Evolutionary conservation across 2,888 invertebrate genomes (phyloP).

Genomic region (Mimachlamys varia): DNA sequence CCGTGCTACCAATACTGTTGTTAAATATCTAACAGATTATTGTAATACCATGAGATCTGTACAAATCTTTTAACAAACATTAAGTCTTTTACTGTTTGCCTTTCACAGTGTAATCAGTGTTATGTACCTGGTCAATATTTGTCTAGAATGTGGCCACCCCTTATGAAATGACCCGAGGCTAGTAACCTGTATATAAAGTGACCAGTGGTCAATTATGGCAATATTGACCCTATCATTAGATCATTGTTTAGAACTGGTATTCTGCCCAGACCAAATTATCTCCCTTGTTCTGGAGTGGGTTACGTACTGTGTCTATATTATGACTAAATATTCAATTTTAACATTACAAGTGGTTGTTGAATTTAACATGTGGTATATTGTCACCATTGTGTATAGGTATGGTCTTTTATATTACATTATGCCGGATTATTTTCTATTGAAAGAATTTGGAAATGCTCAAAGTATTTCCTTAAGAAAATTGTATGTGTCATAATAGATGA

Average conservation of each 20-base stretch:
- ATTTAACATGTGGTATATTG: no score
- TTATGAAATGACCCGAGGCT: background rate
- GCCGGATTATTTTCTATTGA: no score
- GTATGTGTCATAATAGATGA: no score
- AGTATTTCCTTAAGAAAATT: no score
- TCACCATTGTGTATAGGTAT: no score
- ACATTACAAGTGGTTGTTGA: no score
- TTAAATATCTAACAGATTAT: background rate
- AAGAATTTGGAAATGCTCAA: no score
- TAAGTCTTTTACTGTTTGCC: background rate
- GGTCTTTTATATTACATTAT: no score
- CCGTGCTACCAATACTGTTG: background rate
- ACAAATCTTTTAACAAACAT: background rate
- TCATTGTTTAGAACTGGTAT: background rate
- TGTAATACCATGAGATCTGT: background rate
- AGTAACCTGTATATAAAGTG: background rate
- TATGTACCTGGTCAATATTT: constrained; percentile 23
- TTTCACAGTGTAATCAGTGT: background rate
- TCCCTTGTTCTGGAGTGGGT: background rate
- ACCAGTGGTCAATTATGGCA: background rate
- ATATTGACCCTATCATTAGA: background rate
- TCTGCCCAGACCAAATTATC: background rate
- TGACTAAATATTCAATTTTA: no score
- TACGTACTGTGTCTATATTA: no score
- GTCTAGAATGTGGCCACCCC: background rate